These are phyloP conservation scores for Drosophila kepulauana DNA, from an alignment of 1,140 invertebrate genomes.

Conservation along the genomic window DNA sequence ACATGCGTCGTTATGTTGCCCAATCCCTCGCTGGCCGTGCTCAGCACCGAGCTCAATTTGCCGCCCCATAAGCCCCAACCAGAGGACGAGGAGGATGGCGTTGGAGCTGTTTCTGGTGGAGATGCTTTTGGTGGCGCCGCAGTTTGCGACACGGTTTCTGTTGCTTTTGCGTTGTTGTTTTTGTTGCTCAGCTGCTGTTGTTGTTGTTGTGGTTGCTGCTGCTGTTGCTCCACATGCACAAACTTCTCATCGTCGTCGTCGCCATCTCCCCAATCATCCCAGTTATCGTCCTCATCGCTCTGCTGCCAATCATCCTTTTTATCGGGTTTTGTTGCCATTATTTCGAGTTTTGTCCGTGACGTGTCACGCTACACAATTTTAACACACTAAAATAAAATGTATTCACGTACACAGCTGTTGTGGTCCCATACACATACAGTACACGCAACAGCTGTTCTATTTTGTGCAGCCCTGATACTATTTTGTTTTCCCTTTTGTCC, in stretches of 20 bases:
- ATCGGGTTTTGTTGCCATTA: constrained; percentile 64
- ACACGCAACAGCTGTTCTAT: not conserved
- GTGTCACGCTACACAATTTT: constrained; percentile 50
- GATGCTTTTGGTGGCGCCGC: not conserved
- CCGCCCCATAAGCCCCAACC: constrained; percentile 87
- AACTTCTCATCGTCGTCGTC: constrained; percentile 84
- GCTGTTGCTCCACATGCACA: constrained; percentile 56
- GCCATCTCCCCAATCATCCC: constrained; percentile 86
- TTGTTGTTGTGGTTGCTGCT: constrained; percentile 14
- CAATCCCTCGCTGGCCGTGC: constrained; percentile 90
- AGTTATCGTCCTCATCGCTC: constrained; percentile 87
- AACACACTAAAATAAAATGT: not conserved
- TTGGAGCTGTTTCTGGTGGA: not conserved
- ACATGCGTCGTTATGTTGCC: constrained; percentile 91
- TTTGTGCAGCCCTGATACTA: not conserved
- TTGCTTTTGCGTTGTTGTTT: constrained; percentile 44
- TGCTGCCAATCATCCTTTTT: constrained; percentile 78
- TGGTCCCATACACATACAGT: not conserved
- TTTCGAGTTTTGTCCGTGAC: constrained; percentile 20
- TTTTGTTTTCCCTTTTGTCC: not conserved
- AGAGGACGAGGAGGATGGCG: constrained; percentile 30
- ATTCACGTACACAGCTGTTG: not conserved
- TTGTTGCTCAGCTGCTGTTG: constrained; percentile 14
- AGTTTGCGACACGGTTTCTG: constrained; percentile 41
- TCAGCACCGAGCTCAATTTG: constrained; percentile 90